These are phyloP conservation scores for Chaetura pelagica DNA, from an alignment of 2,113 vertebrate species.

Conservation along the genomic window DNA sequence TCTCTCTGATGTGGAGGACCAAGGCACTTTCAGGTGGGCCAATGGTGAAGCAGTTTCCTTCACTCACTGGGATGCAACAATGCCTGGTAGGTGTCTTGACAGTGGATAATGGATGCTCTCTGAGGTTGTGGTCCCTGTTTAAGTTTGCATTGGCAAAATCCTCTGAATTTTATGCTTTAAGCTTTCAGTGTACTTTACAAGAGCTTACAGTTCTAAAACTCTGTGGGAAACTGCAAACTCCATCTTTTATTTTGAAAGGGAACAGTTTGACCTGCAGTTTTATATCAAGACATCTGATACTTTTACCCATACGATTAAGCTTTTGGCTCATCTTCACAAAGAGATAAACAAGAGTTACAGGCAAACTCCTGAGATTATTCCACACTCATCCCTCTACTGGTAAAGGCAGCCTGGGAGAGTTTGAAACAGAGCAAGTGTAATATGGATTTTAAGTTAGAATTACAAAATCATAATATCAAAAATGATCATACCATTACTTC, in stretches of 20 bases:
- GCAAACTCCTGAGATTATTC: not conserved
- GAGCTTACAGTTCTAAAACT: not conserved
- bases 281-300: not conserved
- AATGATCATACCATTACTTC: not conserved
- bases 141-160: not conserved
- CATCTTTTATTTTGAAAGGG: not conserved
- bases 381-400: not conserved
- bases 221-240: too few relatives aligned
- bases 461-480: not conserved
- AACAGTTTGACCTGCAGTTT: not conserved
- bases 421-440: not conserved
- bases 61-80: constrained; percentile 87
- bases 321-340: not conserved
- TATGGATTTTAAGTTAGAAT: not conserved
- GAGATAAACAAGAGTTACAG: not conserved
- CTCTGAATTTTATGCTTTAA: not conserved
- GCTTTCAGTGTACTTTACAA: not conserved
- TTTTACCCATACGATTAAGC: not conserved
- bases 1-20: constrained; percentile 80
- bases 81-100: constrained; percentile 83
- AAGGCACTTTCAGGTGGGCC: constrained; percentile 82
- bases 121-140: accelerated
- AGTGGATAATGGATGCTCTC: not conserved
- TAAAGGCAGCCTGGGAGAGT: not conserved
- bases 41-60: constrained; percentile 78